A percentile compares a stretch with the other conserved stretches of the same genome.
Conservation (phyloP, 2,888 invertebrate species). For the Microdon myrmicae region DNA sequence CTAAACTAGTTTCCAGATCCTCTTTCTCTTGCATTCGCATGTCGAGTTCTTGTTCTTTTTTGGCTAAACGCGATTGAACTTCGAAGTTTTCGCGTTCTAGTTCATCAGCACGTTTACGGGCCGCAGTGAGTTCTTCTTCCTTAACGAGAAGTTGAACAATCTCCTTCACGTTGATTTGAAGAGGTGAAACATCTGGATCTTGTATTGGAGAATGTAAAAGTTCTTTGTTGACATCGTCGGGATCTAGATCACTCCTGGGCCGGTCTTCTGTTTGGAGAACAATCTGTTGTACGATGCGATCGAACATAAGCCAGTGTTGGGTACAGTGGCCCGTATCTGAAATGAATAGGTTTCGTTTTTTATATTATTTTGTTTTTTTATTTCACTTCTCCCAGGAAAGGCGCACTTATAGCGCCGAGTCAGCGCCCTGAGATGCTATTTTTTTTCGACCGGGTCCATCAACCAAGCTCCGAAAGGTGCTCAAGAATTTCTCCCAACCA, state of each 20-base stretch:
- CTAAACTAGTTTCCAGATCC: constrained; percentile 85
- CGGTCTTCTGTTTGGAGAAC: constrained; percentile 80
- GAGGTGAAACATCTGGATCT: constrained; percentile 86
- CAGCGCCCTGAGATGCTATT: too few species aligned
- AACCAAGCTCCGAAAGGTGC: too few species aligned
- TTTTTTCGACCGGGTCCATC: too few species aligned
- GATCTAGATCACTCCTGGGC: constrained; percentile 64
- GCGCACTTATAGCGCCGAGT: too few species aligned
- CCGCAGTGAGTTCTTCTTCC: constrained; percentile 90
- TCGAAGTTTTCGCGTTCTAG: constrained; percentile 90
- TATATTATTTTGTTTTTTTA: not conserved
- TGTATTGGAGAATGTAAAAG: constrained; percentile 63
- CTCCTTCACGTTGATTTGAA: constrained; percentile 90
- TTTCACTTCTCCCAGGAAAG: too few species aligned
- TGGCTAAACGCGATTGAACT: constrained; percentile 84
- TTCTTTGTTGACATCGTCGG: constrained; percentile 64
- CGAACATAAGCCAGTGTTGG: constrained; percentile 94
- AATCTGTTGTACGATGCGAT: constrained; percentile 93
- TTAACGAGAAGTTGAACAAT: constrained; percentile 90
- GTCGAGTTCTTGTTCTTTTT: constrained; percentile 93
- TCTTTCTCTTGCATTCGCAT: constrained; percentile 90
- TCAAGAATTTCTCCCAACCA: too few species aligned
- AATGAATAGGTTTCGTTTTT: too few species aligned
- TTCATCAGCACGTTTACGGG: constrained; percentile 86
- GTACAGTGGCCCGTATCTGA: constrained; percentile 86